Percentiles rank a stretch among this genome's conserved stretches.
These are phyloP conservation scores for Brachionus asplanchnoidis DNA, from an alignment of 1,140 invertebrate genomes.

Conservation along the genomic window DNA sequence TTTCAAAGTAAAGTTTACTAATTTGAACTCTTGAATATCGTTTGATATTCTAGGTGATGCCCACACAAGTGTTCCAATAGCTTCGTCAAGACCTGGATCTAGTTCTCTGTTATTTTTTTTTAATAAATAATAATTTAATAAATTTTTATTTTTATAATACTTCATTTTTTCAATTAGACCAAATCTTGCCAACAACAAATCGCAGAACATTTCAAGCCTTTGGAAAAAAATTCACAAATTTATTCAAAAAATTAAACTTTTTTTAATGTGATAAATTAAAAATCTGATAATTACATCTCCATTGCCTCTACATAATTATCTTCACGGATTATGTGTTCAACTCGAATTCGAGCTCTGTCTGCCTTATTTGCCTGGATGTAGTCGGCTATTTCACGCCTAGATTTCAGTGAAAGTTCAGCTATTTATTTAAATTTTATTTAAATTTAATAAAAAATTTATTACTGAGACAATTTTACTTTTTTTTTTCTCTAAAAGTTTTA, in stretches of 20 bases:
- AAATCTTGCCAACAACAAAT: slow-evolving; percentile 90
- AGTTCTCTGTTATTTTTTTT: slow-evolving; percentile 65
- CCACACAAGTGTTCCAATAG: slow-evolving; percentile 93
- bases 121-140: neutral
- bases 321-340: slow-evolving; percentile 96
- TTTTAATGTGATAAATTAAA: no score
- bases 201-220: slow-evolving; percentile 92
- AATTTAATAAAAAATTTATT: neutral
- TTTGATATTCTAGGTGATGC: slow-evolving; percentile 72
- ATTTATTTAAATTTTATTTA: neutral
- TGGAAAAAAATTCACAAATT: neutral
- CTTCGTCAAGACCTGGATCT: slow-evolving; percentile 88
- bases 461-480: slow-evolving; percentile 63
- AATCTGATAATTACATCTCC: slow-evolving; percentile 74
- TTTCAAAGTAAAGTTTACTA: slow-evolving; percentile 67
- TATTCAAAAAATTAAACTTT: no score
- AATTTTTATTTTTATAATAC: slow-evolving; percentile 55
- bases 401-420: slow-evolving; percentile 84
- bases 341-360: slow-evolving; percentile 86
- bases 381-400: slow-evolving; percentile 93
- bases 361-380: slow-evolving; percentile 75
- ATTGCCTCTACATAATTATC: slow-evolving; percentile 98
- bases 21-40: slow-evolving; percentile 54
- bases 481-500: slow-evolving; percentile 94
- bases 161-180: slow-evolving; percentile 96